phyloP scores from a whole-genome alignment of 2,888 invertebrate genomes.

The Drosophila birchii region DNA sequence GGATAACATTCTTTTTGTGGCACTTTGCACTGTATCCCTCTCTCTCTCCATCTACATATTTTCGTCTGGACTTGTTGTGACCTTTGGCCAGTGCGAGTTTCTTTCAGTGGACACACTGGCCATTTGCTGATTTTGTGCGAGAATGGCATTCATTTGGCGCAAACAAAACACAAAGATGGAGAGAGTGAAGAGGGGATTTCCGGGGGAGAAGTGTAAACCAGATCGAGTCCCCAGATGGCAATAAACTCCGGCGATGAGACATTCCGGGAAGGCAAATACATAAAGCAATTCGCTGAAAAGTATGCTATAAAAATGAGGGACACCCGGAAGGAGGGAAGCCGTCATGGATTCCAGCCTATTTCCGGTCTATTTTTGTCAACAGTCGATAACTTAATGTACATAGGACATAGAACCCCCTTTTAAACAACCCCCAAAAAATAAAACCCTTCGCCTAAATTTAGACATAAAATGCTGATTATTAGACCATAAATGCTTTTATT shows the following conservation, averaged over 20 bases:
- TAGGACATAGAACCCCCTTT: background rate
- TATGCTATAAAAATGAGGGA: constrained; percentile 51
- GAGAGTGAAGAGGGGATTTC: background rate
- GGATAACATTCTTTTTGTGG: constrained; percentile 16
- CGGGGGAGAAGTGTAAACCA: constrained; percentile 17
- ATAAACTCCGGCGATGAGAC: constrained; percentile 62
- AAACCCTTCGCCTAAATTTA: constrained; percentile 40
- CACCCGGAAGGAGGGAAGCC: constrained; percentile 20
- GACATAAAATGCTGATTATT: constrained; percentile 34
- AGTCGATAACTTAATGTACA: constrained; percentile 67
- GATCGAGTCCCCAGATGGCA: constrained; percentile 41
- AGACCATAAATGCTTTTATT: constrained; percentile 49
- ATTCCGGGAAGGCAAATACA: constrained; percentile 5
- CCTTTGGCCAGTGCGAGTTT: constrained; percentile 17
- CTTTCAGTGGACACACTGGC: constrained; percentile 28
- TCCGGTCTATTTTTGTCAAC: constrained; percentile 65
- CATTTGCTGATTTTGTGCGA: constrained; percentile 17
- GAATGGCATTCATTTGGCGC: constrained; percentile 27
- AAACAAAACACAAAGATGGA: constrained; percentile 7
- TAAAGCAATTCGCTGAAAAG: constrained; percentile 48
- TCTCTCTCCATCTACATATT: background rate
- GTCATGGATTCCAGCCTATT: constrained; percentile 23
- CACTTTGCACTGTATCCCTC: background rate
- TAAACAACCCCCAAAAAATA: background rate
- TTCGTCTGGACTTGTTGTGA: background rate